Evolutionary conservation across 2,888 invertebrate species (phyloP).

Genomic region (Caenorhabditis wallacei): DNA sequence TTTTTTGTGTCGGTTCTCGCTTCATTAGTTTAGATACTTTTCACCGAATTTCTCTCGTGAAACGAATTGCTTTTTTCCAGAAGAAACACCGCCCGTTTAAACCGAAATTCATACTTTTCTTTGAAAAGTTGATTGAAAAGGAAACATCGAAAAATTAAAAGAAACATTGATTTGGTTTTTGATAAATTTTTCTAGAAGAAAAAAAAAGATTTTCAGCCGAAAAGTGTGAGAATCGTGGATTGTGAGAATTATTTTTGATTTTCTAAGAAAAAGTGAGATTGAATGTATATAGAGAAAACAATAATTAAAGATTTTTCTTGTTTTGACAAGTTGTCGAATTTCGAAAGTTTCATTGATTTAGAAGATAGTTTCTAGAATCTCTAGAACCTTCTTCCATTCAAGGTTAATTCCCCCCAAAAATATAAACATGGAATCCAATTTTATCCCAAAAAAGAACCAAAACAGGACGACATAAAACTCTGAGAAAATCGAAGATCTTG

Average conservation of each 20-base stretch:
- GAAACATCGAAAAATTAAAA: neutral
- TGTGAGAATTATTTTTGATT: slow-evolving; percentile 1
- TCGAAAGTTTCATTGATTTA: neutral
- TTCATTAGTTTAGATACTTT: slow-evolving; percentile 48
- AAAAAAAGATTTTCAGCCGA: neutral
- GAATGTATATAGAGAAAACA: slow-evolving; percentile 5
- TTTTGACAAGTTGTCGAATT: neutral
- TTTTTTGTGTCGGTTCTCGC: slow-evolving; percentile 37
- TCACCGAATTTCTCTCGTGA: slow-evolving; percentile 19
- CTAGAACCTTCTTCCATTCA: too few species aligned
- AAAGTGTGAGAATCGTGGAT: slow-evolving; percentile 18
- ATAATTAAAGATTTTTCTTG: slow-evolving; percentile 6
- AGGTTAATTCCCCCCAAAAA: too few species aligned
- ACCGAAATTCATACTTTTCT: too few species aligned
- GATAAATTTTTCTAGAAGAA: neutral
- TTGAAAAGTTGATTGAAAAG: neutral
- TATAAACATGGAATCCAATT: neutral
- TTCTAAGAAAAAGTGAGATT: slow-evolving; percentile 1
- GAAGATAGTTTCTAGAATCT: too few species aligned
- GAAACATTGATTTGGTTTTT: neutral
- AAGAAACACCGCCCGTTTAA: too few species aligned
- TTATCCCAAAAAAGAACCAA: slow-evolving; percentile 4
- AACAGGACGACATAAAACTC: neutral
- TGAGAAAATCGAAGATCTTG: slow-evolving; percentile 4
- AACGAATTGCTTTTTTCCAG: slow-evolving; percentile 4